Base-by-base conservation (phyloP, 2,797 vertebrate species). In the Mus minutoides region DNA sequence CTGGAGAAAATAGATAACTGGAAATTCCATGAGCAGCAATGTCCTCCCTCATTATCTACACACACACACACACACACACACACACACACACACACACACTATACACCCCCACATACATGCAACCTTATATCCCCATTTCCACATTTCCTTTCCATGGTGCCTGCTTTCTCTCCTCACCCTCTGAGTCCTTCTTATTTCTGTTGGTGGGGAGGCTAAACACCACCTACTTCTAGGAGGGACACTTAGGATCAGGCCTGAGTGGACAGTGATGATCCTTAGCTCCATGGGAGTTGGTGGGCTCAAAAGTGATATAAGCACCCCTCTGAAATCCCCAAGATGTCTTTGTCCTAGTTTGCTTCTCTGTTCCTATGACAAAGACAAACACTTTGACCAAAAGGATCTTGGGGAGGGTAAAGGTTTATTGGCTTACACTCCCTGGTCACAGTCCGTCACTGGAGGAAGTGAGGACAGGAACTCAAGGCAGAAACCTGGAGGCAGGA, bases 21-120 rank as follows among this genome's bases (percentile, higher is more conserved):
- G 34, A 9, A 60, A 46, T 34, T 56, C 52, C 49, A 10, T 64
- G 9, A n/a, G 24, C 17, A 58, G 26, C 21, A 80, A 4, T n/a
- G 10, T 14, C 11, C 10, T 43, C 13, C 3, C 31, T 40, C 0
- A 0, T 43, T 56, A 56, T 21, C 14, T 3, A 13, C 4, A 26
- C 34, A 26, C 13, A 22, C 49, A 16, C 3, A 29, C 26, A 46
- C 43, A 31, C 8, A 29, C 37, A 21, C 12, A 29, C 34, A 56
- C 4, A 24, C 43, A 6, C 46, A 52, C n/a, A 26, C 3, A 17
- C 29, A 29, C 7, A 1, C 46, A 46, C 43, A 31, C 4, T 0
- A 29, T 19, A 49, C 11, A n/a, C 29, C 29, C 0, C n/a, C 6
- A 11, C 19, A 73, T n/a, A 24, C 31, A 31, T 17, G 0, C 11